Evolutionary conservation across 2,888 invertebrate species (phyloP), one percentile per base, ranked within the genome.

Genomic region (Patella ulyssiponensis): DNA sequence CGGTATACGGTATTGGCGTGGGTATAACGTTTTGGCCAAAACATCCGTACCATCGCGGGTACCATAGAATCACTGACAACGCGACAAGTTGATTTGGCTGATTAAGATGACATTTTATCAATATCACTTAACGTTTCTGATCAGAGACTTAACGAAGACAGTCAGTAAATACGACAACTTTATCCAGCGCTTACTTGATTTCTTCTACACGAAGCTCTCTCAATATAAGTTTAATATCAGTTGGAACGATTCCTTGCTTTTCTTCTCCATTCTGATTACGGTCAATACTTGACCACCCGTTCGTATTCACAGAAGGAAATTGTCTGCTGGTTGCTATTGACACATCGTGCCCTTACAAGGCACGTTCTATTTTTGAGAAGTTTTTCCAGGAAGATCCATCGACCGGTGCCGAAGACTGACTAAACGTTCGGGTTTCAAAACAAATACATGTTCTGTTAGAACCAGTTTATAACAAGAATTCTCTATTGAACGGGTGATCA

Each of bases 211-310:
- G 9, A 44, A 1, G 44, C 44, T 44, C 9, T 44, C 44, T 44
- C 44, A 44, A 44, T 44, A 44, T 44, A 44, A 44, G 44, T 44
- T 44, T 44, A 44, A 44, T 44, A 44, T 44, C 44, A 9, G 0
- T 44, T 44, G 44, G 9, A 44, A 44, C 44, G 44, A 44, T 44
- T 44, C 9, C 44, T 44, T 7, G 44, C 7, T 44, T 23, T 64
- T 23, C 64, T 20, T 64, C 64, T 11, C 64, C 0, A 64, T 64
- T 23, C 20, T 23, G 64, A 20, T 64, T 23, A 64, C 23, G 64
- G 64, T 64, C 64, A 64, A 64, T 64, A 64, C 64, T 64, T 64
- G 64, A 64, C 64, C 64, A 64, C 14, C 64, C n/a, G 64, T 20
- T 23, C 23, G 64, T 17, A 64, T 64, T 64, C 64, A 64, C 20